Evolutionary conservation across 2,888 invertebrate genomes (phyloP).

Genomic region (Cephus pulcher): DNA sequence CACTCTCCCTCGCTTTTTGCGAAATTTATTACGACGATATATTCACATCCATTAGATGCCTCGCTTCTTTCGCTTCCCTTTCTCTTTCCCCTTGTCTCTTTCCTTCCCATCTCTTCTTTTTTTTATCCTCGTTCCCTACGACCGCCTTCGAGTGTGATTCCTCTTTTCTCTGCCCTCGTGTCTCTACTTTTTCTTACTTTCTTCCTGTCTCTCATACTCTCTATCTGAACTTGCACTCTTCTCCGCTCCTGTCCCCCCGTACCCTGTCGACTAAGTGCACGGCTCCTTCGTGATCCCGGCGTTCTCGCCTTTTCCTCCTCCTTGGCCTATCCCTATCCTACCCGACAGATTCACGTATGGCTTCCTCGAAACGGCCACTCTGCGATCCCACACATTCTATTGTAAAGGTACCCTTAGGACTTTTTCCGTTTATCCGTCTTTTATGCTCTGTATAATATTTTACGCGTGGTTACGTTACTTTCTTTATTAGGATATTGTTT

Average conservation of each 20-base stretch:
- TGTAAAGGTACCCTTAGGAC: background rate
- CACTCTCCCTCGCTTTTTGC: conserved; percentile 53
- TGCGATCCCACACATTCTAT: background rate
- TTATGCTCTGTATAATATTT: background rate
- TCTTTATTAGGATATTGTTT: background rate
- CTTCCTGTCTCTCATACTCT: background rate
- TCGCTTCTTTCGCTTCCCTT: conserved; percentile 47
- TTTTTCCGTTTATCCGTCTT: background rate
- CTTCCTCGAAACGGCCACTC: background rate
- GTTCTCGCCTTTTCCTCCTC: background rate
- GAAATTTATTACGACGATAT: conserved; percentile 66
- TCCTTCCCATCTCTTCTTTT: background rate
- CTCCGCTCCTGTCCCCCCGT: background rate
- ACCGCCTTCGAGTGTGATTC: background rate
- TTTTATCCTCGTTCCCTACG: background rate
- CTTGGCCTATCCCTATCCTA: background rate
- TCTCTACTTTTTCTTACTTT: background rate
- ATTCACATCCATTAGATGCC: conserved; percentile 66
- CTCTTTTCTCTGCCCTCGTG: conserved; percentile 3
- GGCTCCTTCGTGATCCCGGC: background rate
- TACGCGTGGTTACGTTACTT: background rate
- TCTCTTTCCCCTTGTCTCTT: conserved; percentile 24
- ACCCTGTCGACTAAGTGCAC: background rate
- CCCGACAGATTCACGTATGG: background rate
- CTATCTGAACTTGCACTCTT: background rate